Evolutionary conservation across 2,113 vertebrate species (phyloP).

Genomic region (Tenebrosternarchus preto): DNA sequence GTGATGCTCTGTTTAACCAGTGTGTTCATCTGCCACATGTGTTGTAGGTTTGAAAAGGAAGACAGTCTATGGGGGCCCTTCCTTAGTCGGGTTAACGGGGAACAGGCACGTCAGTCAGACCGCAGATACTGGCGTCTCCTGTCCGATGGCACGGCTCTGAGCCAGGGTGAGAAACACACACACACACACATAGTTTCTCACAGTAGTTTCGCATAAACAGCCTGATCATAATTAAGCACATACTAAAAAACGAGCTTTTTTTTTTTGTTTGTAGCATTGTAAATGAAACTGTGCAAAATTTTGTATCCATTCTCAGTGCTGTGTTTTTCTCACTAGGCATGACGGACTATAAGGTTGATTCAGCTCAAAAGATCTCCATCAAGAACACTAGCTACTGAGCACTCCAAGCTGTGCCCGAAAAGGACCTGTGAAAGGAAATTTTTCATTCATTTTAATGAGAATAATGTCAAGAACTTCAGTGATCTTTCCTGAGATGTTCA

Average conservation of each 20-base stretch:
- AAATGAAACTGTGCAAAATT: background rate
- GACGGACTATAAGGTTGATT: slow-evolving; percentile 77
- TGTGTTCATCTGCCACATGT: background rate
- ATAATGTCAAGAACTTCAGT: background rate
- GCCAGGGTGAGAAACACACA: slow-evolving; percentile 75
- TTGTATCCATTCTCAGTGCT: background rate
- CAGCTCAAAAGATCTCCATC: slow-evolving; percentile 77
- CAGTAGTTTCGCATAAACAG: background rate
- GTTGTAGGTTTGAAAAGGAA: slow-evolving; percentile 78
- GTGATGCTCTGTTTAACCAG: too few species aligned
- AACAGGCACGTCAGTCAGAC: slow-evolving; percentile 69
- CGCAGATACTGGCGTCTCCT: slow-evolving; percentile 83
- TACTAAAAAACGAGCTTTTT: background rate
- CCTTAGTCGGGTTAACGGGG: slow-evolving; percentile 79
- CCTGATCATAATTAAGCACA: background rate
- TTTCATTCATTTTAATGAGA: background rate
- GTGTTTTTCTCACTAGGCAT: slow-evolving; percentile 74
- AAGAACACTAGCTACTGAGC: slow-evolving; percentile 71
- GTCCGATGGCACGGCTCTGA: slow-evolving; percentile 67
- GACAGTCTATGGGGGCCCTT: slow-evolving; percentile 82
- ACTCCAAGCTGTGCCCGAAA: background rate
- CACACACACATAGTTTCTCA: background rate
- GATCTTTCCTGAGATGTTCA: too few species aligned
- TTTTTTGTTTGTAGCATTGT: background rate
- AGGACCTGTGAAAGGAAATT: background rate